A percentile compares a stretch with the other conserved stretches of the same genome.
phyloP scores from a whole-genome alignment of 2,797 vertebrate genomes.

The Corythornis leucogaster region DNA sequence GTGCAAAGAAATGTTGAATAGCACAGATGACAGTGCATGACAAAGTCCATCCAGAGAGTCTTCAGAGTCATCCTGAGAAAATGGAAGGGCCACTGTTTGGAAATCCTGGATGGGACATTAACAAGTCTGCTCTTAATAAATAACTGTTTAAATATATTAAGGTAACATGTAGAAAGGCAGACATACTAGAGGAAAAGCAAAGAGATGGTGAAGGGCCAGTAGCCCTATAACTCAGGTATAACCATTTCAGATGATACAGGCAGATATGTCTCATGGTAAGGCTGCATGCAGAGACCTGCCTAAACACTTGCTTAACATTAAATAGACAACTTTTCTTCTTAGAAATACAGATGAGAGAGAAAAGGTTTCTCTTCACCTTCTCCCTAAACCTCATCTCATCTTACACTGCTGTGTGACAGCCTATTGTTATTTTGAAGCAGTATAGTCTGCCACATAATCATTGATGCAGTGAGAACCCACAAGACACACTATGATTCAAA shows the following conservation, averaged over 20 bases:
- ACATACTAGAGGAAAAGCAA: not conserved
- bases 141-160: not conserved
- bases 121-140: not conserved
- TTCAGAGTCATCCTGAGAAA: not conserved
- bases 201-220: not conserved
- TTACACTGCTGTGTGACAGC: not conserved
- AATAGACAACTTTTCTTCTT: not conserved
- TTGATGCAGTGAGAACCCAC: not conserved
- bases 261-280: accelerated
- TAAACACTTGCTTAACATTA: not conserved
- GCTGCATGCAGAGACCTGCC: not conserved
- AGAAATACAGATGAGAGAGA: not conserved
- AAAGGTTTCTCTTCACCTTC: not conserved
- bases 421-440: not conserved
- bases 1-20: not conserved
- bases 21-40: not conserved
- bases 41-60: not conserved
- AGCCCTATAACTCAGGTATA: not conserved
- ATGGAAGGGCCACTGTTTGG: not conserved
- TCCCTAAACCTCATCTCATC: not conserved
- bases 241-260: not conserved
- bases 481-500: not conserved
- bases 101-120: not conserved
- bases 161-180: not conserved
- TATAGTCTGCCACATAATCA: not conserved